phyloP scores from a whole-genome alignment of 2,113 vertebrate genomes.

The Gopherus evgoodei region DNA sequence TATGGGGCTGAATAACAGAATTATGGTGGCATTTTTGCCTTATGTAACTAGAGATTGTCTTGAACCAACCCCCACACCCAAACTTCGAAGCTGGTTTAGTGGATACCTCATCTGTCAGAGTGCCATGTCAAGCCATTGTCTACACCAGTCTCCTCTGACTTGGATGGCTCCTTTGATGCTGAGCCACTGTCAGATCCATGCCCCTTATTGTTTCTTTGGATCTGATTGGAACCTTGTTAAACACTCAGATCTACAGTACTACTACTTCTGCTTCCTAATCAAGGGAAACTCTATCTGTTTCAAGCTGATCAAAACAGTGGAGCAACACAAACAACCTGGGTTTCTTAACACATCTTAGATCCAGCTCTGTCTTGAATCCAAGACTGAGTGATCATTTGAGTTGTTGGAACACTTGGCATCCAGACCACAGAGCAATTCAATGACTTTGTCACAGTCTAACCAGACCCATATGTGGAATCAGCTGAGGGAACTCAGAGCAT shows the following conservation, averaged over 20 bases:
- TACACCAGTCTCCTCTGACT: background rate
- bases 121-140: background rate
- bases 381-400: background rate
- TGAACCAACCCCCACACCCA: conserved; percentile 2
- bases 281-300: background rate
- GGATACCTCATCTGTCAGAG: background rate
- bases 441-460: background rate
- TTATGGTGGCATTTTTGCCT: background rate
- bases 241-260: background rate
- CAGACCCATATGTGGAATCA: background rate
- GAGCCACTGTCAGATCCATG: background rate
- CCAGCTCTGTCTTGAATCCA: background rate
- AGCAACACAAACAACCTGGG: background rate
- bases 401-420: background rate
- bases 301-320: background rate
- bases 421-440: background rate
- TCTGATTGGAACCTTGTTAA: background rate
- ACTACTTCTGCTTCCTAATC: background rate
- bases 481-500: background rate
- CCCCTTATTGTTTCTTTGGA: background rate
- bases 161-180: background rate
- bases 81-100: background rate
- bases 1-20: background rate
- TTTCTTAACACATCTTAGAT: background rate
- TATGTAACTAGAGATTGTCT: conserved; percentile 6